Percentiles rank a stretch among this genome's conserved stretches.
Conservation (phyloP, 2,888 invertebrate genomes). For the Hecatera dysodea region DNA sequence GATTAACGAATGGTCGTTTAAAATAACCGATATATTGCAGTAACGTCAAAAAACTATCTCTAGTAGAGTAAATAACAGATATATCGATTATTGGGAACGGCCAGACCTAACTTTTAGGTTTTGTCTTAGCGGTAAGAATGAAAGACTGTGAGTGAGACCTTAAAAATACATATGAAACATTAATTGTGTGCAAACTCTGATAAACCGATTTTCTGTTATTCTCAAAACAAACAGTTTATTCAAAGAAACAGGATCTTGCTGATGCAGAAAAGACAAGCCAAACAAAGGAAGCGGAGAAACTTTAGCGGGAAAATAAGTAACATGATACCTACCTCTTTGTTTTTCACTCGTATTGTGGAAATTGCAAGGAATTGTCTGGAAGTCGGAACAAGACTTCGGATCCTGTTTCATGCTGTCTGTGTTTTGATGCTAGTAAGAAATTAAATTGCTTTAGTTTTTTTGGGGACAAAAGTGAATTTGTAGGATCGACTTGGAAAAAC, state of each 20-base stretch:
- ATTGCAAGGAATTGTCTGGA: slow-evolving; percentile 23
- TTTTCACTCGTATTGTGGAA: slow-evolving; percentile 17
- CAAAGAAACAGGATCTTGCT: neutral
- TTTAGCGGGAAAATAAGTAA: slow-evolving; percentile 4
- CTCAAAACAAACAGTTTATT: neutral
- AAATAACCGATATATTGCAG: too few relatives aligned
- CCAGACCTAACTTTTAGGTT: too few relatives aligned
- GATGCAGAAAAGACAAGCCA: slow-evolving; percentile 8
- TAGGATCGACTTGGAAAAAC: too few relatives aligned
- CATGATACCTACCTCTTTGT: slow-evolving; percentile 3
- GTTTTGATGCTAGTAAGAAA: neutral
- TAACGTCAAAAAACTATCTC: too few relatives aligned
- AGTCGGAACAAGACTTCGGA: neutral
- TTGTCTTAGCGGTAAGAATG: too few relatives aligned
- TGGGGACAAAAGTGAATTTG: too few relatives aligned
- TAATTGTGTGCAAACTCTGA: neutral
- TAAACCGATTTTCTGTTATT: neutral
- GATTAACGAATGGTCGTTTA: too few relatives aligned
- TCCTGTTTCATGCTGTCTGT: neutral
- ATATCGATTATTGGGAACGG: too few relatives aligned
- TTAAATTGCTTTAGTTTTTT: neutral
- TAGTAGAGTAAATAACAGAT: too few relatives aligned
- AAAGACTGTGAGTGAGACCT: too few relatives aligned
- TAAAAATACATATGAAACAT: too few relatives aligned
- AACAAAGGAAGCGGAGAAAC: slow-evolving; percentile 6